Percentiles rank a stretch among this genome's conserved stretches.
phyloP scores from a whole-genome alignment of 2,797 vertebrate species.

The Phalanger gymnotis region DNA sequence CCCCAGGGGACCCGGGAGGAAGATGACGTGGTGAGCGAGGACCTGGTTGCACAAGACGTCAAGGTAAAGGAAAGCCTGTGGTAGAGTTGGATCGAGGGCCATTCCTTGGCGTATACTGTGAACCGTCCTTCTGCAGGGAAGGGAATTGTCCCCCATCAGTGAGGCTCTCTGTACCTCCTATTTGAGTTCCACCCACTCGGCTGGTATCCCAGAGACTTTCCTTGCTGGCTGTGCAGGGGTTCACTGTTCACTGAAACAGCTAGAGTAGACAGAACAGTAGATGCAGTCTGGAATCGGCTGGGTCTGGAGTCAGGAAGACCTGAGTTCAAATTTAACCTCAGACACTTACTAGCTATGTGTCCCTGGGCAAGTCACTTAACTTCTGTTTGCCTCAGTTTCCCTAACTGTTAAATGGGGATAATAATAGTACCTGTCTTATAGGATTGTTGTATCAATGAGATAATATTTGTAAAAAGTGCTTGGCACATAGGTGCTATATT shows the following conservation, averaged over 20 bases:
- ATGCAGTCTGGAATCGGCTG: background rate
- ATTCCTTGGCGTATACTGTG: background rate
- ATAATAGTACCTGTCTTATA: background rate
- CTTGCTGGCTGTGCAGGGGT: too few relatives aligned
- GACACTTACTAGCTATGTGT: background rate
- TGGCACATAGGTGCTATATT: too few relatives aligned
- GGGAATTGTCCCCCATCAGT: too few relatives aligned
- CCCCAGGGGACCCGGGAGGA: constrained; percentile 94
- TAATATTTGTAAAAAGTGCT: background rate
- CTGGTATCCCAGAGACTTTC: too few relatives aligned
- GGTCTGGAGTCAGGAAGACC: background rate
- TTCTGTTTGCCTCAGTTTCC: background rate
- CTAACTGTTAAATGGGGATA: too few relatives aligned
- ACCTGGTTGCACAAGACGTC: constrained; percentile 93
- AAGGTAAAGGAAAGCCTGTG: constrained; percentile 83
- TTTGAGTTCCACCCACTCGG: too few relatives aligned
- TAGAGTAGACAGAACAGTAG: background rate
- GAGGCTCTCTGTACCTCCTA: too few relatives aligned
- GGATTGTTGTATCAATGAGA: background rate
- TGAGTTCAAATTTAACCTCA: background rate
- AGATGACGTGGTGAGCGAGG: constrained; percentile 92
- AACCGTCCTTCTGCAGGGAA: background rate
- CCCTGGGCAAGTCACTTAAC: background rate
- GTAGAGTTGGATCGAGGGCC: background rate
- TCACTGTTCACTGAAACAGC: too few relatives aligned